Evolutionary conservation across 92 coral and sea anemone genomes (phyloP).

Genomic region (Phymanthus crucifer): DNA sequence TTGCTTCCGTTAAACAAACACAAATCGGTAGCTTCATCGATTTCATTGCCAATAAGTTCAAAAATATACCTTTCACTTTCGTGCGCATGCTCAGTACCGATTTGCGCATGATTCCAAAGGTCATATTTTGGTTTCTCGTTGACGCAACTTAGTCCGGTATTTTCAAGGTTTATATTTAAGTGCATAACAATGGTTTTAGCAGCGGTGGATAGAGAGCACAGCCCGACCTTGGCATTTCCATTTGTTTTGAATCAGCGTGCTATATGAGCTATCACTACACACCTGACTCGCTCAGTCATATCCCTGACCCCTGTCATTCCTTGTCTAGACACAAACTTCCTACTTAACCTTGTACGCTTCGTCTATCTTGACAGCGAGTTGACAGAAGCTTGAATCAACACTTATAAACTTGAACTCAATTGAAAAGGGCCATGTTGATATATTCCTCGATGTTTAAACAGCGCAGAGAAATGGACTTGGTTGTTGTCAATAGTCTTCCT

Average conservation of each 20-base stretch:
- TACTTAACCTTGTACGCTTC: conserved; percentile 26
- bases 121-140: background rate
- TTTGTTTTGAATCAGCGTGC: background rate
- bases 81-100: background rate
- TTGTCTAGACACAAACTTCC: conserved; percentile 29
- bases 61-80: background rate
- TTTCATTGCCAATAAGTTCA: background rate
- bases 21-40: background rate
- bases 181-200: background rate
- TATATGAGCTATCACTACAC: conserved; percentile 7
- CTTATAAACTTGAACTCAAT: background rate
- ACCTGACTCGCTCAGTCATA: conserved; percentile 13
- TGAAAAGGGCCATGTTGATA: background rate
- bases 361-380: background rate
- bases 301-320: conserved; percentile 21
- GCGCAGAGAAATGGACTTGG: background rate
- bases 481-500: no score
- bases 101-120: background rate
- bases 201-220: background rate
- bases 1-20: background rate
- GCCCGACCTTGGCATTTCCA: conserved; percentile 11
- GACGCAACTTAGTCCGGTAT: background rate
- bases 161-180: background rate
- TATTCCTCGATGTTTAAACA: background rate
- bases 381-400: conserved; percentile 3